Base-by-base conservation (phyloP, 1,140 invertebrate species). In the Drosophila simulans region DNA sequence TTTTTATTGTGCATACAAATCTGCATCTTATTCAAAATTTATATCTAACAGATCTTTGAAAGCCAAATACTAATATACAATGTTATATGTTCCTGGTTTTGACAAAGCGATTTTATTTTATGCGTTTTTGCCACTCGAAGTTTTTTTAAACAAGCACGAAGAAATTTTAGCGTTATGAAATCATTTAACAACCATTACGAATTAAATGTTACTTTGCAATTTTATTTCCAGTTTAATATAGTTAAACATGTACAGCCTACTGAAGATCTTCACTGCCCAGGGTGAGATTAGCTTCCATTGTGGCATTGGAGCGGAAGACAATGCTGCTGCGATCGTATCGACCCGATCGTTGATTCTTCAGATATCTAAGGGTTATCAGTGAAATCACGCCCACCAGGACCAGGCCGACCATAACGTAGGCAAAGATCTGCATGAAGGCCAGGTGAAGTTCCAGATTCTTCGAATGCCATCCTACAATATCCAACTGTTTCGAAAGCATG, bases 291-390 rank as follows among this genome's bases (percentile, higher is more conserved):
- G 75, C 74, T 15, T 91, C 85, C 70, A 91, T 80, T 8, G 88
- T 92, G 48, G 71, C 81, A 46, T 58, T 80, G 4, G 91, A 91
- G 20, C 83, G 78, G 39, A 91, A 92, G 11, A 92, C 88, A 15
- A 92, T 91, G 62, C 88, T 91, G 48, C 78, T 77, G 39, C 83
- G 77, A 55, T 80, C 68, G 11, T 90, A 85, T 8, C 64, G 71
- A 0, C 82, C 86, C 0, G 82, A 82, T 13, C 81, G 77, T 4
- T 57, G 64, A 37, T 72, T 46, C 39, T 89, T 89, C 1, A 70
- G 58, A 34, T 74, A 66, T 3, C 65, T 43, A 12, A 80, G 15
- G 0, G 53, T 13, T 5, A 86, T 43, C 42, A 71, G 43, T 4
- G 72, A 58, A 7, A 56, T 31, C 11, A 56, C 17, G 7, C 57